phyloP scores from a whole-genome alignment of 2,113 vertebrate genomes.

The Ptychochromis oligacanthus region DNA sequence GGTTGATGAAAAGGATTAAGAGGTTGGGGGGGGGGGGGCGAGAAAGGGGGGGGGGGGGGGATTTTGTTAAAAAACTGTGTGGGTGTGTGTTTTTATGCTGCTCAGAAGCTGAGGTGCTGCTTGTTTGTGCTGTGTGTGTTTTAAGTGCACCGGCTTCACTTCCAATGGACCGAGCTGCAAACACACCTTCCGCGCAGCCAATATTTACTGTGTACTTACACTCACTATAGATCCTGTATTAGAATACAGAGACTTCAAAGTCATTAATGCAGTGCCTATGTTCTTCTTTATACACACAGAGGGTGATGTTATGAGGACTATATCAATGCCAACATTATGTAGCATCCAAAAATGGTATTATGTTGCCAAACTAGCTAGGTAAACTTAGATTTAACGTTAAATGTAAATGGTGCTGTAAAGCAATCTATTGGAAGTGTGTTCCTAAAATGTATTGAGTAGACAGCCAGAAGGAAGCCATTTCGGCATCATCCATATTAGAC shows the following conservation, averaged over 20 bases:
- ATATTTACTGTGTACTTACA: conserved; percentile 9
- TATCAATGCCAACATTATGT: neutral
- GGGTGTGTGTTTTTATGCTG: conserved; percentile 22
- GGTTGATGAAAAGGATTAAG: too few relatives aligned
- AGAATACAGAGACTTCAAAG: neutral
- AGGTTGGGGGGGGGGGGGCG: too few relatives aligned
- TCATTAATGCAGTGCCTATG: neutral
- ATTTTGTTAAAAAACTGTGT: conserved; percentile 21
- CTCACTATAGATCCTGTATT: conserved; percentile 8
- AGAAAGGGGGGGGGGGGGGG: neutral
- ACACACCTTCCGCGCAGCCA: conserved; percentile 17
- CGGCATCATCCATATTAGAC: neutral
- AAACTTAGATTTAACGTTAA: neutral
- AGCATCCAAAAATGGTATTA: neutral
- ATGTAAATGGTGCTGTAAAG: too few relatives aligned
- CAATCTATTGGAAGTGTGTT: neutral
- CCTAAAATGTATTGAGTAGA: neutral
- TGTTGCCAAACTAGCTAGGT: neutral
- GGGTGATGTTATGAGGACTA: neutral
- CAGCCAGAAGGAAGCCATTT: neutral
- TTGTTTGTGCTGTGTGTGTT: conserved; percentile 39
- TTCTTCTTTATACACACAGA: neutral
- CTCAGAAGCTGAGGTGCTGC: conserved; percentile 21
- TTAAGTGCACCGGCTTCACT: conserved; percentile 31
- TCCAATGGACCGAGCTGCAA: conserved; percentile 35